Evolutionary conservation across 2,888 invertebrate species (phyloP).

Genomic region (Boloria selene): DNA sequence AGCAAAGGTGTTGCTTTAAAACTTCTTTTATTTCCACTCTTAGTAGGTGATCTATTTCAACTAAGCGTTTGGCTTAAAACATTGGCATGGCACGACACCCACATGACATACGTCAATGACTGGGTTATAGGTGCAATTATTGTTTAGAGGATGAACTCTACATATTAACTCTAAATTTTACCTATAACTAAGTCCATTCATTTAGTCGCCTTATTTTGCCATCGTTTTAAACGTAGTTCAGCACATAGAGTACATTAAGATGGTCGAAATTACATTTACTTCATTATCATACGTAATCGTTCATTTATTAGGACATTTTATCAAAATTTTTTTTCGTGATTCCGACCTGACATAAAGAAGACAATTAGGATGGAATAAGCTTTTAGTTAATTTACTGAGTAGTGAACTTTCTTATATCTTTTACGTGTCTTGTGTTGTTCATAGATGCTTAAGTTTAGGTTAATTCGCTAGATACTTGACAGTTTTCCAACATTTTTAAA

Average conservation of each 20-base stretch:
- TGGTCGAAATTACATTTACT: conserved; percentile 32
- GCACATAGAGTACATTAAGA: conserved; percentile 29
- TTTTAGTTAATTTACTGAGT: conserved; percentile 25
- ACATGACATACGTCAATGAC: conserved; percentile 63
- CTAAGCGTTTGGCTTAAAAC: conserved; percentile 78
- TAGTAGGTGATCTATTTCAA: conserved; percentile 68
- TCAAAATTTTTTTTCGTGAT: conserved; percentile 12
- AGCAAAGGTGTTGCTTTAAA: conserved; percentile 78
- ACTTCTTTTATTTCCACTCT: conserved; percentile 69
- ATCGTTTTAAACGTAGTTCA: conserved; percentile 34
- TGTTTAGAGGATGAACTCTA: conserved; percentile 4
- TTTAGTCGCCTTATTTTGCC: conserved; percentile 29
- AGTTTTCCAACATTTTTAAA: conserved; percentile 49
- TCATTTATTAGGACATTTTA: conserved; percentile 2
- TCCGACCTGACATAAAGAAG: conserved; percentile 25
- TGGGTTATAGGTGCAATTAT: conserved; percentile 52
- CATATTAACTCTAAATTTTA: conserved; percentile 18
- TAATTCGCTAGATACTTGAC: conserved; percentile 61
- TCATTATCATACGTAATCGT: neutral
- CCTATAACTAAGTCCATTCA: conserved; percentile 38
- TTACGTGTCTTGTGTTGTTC: conserved; percentile 56
- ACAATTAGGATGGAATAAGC: conserved; percentile 20
- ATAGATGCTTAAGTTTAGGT: conserved; percentile 74
- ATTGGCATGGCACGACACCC: conserved; percentile 79
- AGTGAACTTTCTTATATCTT: conserved; percentile 24